Base-by-base conservation (phyloP, 2,113 vertebrate genomes). In the Columba livia region DNA sequence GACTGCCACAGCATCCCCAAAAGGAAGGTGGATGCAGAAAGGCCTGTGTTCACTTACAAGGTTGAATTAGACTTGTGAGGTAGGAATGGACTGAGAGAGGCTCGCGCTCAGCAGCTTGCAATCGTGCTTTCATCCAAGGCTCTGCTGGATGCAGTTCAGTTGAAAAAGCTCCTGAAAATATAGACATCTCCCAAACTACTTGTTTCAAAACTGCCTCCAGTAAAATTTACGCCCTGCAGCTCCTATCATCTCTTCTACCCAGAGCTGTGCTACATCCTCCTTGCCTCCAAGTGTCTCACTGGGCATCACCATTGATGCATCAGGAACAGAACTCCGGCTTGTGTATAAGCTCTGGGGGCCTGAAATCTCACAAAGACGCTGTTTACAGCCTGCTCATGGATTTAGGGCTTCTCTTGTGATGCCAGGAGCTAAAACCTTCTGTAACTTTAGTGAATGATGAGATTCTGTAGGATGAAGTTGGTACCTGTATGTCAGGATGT, bases 121-220 rank as follows among this genome's bases (percentile, higher is more conserved):
- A 4, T 21, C 38, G 3, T 58, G 70, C 85, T 95, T 97, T 95
- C 80, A 95, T 94, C 94, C 79, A 66, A 85, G 78, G 85, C 70
- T 93, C 10, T 90, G 95, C 96, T 96, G 87, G 78, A 96, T 95
- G 96, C 91, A 82, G 70, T 88, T 79, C 70, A 47, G 83, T 89
- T 95, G 93, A 93, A 96, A 93, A 93, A 96, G 72, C 86, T 92
- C 80, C 86, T 71, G 91, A 94, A 97, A 94, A 96, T 62, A 90
- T 12, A 96, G 94, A 86, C 31, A 40, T 96, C 77, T 97, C 91
- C 89, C 93, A 91, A 31, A 96, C 88, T 92, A 79, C 94, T 92
- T 89, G 89, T 95, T 97, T 79, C 67, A 97, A 93, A 96, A 65
- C 73, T 94, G 89, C 94, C 94, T 97, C 86, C 89, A 89, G 91